phyloP scores from a whole-genome alignment of 2,888 invertebrate genomes.

The Pycnomerus fuliginosus region DNA sequence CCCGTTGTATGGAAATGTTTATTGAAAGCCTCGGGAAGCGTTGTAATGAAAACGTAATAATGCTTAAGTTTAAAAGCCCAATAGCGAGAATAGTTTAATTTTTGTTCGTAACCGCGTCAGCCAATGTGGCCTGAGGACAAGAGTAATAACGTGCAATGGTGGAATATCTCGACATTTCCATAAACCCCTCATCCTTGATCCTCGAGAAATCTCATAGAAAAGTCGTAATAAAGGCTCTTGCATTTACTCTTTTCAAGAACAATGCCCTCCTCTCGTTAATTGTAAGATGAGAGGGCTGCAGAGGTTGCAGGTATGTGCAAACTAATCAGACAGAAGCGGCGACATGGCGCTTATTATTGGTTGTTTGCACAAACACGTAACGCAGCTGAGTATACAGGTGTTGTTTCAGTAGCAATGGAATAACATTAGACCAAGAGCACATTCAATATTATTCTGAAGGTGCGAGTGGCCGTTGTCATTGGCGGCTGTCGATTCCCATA shows the following conservation, averaged over 20 bases:
- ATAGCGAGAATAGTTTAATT: too few species aligned
- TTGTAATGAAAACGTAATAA: too few species aligned
- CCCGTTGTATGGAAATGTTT: too few species aligned
- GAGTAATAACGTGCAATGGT: too few species aligned
- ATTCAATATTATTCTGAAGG: slow-evolving; percentile 23
- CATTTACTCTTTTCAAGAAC: slow-evolving; percentile 10
- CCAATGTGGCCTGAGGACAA: too few species aligned
- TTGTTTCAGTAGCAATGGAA: slow-evolving; percentile 14
- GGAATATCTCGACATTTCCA: too few species aligned
- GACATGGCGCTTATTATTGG: slow-evolving; percentile 3
- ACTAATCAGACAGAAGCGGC: slow-evolving; percentile 13
- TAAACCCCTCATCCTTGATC: too few species aligned
- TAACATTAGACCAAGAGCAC: slow-evolving; percentile 19
- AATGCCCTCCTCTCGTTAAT: slow-evolving; percentile 4
- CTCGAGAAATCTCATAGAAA: too few species aligned
- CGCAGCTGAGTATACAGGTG: slow-evolving; percentile 9
- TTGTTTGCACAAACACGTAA: slow-evolving; percentile 7
- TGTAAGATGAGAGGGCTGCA: not conserved
- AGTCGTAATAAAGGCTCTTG: slow-evolving; percentile 9
- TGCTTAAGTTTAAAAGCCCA: too few species aligned
- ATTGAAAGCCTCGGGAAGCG: too few species aligned
- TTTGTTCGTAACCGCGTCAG: too few species aligned
- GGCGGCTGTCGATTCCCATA: slow-evolving; percentile 7
- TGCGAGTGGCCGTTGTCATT: slow-evolving; percentile 11
- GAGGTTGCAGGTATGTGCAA: slow-evolving; percentile 2